Base-by-base conservation (phyloP, 1,140 invertebrate species). In the Scaptodrosophila lebanonensis region DNA sequence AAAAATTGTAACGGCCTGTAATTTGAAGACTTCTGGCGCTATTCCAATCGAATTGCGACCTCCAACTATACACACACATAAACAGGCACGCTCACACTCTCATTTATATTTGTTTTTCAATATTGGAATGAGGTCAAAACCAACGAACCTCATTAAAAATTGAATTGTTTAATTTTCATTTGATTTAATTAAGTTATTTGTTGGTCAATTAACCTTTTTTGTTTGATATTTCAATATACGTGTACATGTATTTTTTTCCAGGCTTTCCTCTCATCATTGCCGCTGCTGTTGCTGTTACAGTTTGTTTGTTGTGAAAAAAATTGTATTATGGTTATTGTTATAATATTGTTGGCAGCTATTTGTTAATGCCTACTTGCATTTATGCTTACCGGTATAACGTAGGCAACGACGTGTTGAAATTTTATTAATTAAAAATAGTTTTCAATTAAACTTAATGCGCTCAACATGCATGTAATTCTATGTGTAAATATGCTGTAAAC, bases 171-270 rank as follows among this genome's bases (percentile, higher is more conserved):
- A 77, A 79, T 77, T 79, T 77, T 68, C 75, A 79, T 77, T 79
- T 77, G 68, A 77, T 77, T 77, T 77, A 77, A 77, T 77, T 77
- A 77, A 77, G 73, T 77, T 77, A 77, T 77, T 77, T 82, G 73
- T 79, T 77, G 75, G 73, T 77, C 73, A 77, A 77, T 77, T 77
- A 77, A 77, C 75, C 75, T 73, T 77, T 76, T 73, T 66, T 77
- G 75, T 58, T 57, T 65, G 68, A 68, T 77, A 82, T 79, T 82
- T 79, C 69, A 73, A 82, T 77, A 50, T 60, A 53, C 13, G 27
- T 20, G 29, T 53, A 36, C 42, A 44, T 54, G 32, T 38, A 27
- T 40, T 35, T 50, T 11, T 8, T 50, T 33, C 51, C 43, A 53
- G 18, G 11, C 11, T 40, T 29, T 40, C 6, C 40, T 35, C 40